Evolutionary conservation across 2,113 vertebrate species (phyloP).

Genomic region (Pithys albifrons): DNA sequence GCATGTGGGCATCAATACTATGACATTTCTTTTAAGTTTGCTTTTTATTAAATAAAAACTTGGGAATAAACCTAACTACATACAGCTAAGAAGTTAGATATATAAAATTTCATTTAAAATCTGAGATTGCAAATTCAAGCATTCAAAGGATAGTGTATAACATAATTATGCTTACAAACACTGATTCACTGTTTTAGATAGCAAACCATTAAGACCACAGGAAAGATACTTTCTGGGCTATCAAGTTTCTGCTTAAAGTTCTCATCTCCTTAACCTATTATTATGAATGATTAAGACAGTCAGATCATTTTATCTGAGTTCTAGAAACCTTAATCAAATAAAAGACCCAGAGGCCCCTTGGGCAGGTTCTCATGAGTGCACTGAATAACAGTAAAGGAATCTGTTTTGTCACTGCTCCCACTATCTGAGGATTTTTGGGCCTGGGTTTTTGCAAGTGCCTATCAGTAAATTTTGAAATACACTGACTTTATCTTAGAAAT

Average conservation of each 20-base stretch:
- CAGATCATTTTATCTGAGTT: neutral
- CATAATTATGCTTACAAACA: neutral
- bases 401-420: neutral
- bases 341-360: neutral
- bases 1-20: neutral
- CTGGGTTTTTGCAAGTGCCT: neutral
- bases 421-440: neutral
- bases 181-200: neutral
- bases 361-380: constrained; percentile 11
- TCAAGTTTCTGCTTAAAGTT: constrained; percentile 20
- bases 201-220: constrained; percentile 10
- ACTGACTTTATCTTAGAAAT: neutral
- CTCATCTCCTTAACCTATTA: constrained; percentile 20
- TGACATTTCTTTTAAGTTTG: neutral
- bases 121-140: neutral
- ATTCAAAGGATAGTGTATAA: neutral
- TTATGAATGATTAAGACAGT: constrained; percentile 17
- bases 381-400: neutral
- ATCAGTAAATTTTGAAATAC: neutral
- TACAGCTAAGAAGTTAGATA: neutral
- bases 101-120: neutral
- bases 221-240: neutral
- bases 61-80: neutral
- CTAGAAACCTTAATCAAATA: neutral
- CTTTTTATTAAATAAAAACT: neutral